A percentile compares a stretch with the other conserved stretches of the same genome.
Conservation (phyloP, 2,797 vertebrate genomes). For the Labroides dimidiatus region DNA sequence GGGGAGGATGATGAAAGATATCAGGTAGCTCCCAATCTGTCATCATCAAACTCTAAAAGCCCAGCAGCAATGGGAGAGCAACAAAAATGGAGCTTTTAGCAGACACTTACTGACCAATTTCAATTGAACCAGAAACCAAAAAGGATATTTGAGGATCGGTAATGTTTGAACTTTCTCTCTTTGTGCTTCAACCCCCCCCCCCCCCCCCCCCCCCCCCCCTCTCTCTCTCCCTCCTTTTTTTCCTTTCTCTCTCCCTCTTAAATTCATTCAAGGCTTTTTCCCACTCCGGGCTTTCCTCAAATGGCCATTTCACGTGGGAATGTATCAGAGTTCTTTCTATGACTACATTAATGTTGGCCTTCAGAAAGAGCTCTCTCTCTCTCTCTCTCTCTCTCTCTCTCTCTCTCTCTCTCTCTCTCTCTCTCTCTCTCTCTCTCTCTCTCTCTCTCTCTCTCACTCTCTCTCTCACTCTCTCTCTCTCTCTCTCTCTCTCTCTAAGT, state of each 20-base stretch:
- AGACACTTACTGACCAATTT: constrained; percentile 77
- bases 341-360: constrained; percentile 83
- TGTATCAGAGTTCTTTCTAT: constrained; percentile 78
- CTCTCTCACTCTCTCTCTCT: constrained; percentile 60
- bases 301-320: constrained; percentile 79
- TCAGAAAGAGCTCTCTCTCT: constrained; percentile 74
- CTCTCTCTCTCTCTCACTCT: constrained; percentile 47
- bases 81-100: constrained; percentile 81
- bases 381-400: constrained; percentile 60
- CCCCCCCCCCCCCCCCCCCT: constrained; percentile 61
- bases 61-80: constrained; percentile 66
- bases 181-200: constrained; percentile 59
- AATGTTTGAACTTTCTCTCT: constrained; percentile 76
- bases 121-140: constrained; percentile 79
- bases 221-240: not conserved
- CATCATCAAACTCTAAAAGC: constrained; percentile 82
- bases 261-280: constrained; percentile 79
- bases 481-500: constrained; percentile 43
- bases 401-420: constrained; percentile 48
- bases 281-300: constrained; percentile 77
- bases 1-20: constrained; percentile 84
- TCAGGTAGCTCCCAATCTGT: constrained; percentile 86
- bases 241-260: constrained; percentile 56
- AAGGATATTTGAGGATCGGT: constrained; percentile 80
- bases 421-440: constrained; percentile 58